Base-by-base conservation (phyloP, 1,140 invertebrate genomes). In the Thrips palmi region DNA sequence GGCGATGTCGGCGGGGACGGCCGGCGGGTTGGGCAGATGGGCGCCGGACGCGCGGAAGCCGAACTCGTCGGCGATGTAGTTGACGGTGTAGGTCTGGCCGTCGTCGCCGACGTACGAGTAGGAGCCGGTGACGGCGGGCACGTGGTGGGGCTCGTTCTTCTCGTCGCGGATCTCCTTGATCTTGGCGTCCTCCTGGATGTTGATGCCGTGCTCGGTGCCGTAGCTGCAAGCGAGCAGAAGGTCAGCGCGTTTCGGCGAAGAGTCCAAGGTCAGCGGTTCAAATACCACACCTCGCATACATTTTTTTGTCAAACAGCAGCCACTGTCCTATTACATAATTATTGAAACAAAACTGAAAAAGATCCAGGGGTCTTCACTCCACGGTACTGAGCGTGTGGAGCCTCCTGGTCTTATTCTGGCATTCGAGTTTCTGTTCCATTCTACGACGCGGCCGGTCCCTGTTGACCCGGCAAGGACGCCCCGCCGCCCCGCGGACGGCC, bases 61-160 rank as follows among this genome's bases (percentile, higher is more conserved):
- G 42, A 74, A 74, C 49, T 83, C 76, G 45, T 83, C 78, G 14
- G 81, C 80, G n/a, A 72, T 70, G 62, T 85, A 87, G 5, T 66
- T 68, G 20, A 86, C 52, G 2, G 63, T 62, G 40, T 80, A 68
- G 31, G 69, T 57, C 23, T 74, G 59, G 1, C 81, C 80, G 46
- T 83, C 76, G 1, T 75, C 71, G 14, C 70, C 71, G 4, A 69
- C 74, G 59, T 81, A 86, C 4, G 70, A 72, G 57, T 71, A 84
- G 0, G 64, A 67, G 1, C 78, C 78, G 11, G 68, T 61, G 0
- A 65, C 74, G 25, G 65, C 67, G 38, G 1, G 35, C 14, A 3
- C 8, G 39, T n/a, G n/a, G n/a, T 56, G 51, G 4, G 56, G 50
- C 28, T 53, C 52, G n/a, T n/a, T n/a, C 24, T 49, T 45, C 14